These are phyloP conservation scores for Acarapis woodi DNA, from an alignment of 1,140 invertebrate genomes.

Conservation along the genomic window DNA sequence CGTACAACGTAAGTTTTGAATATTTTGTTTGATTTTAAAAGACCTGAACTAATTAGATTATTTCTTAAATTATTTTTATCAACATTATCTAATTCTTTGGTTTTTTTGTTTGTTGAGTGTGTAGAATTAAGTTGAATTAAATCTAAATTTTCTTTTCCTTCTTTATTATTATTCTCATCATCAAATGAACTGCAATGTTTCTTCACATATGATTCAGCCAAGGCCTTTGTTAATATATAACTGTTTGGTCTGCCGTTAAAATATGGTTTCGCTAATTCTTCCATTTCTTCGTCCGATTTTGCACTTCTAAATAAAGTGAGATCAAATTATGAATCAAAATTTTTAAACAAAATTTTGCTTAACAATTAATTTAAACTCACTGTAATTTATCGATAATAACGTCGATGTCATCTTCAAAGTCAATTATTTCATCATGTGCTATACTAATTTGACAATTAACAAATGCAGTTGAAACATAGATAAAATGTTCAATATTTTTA, in stretches of 20 bases:
- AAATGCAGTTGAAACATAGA: conserved; percentile 10
- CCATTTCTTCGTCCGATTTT: not conserved
- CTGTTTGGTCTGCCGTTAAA: conserved; percentile 43
- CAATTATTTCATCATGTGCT: conserved; percentile 7
- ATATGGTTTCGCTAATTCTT: not conserved
- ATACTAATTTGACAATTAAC: conserved; percentile 8
- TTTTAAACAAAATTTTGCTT: not conserved
- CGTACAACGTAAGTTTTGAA: too few species aligned
- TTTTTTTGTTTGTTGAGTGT: too few species aligned
- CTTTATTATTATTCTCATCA: too few species aligned
- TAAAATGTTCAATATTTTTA: conserved; percentile 3
- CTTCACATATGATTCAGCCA: conserved; percentile 39
- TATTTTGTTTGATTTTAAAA: conserved; percentile 36
- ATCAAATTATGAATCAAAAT: not conserved
- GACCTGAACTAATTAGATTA: too few species aligned
- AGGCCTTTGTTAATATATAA: conserved; percentile 48
- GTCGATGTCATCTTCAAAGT: not conserved
- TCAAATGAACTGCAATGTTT: too few species aligned
- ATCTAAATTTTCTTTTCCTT: too few species aligned
- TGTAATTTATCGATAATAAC: not conserved
- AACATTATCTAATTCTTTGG: too few species aligned
- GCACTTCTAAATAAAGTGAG: not conserved
- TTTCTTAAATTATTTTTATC: too few species aligned
- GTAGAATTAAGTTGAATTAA: too few species aligned
- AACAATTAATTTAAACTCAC: not conserved